These are phyloP conservation scores for Sinopyrophorus schimmeli DNA, from an alignment of 2,888 invertebrate species.

Conservation along the genomic window DNA sequence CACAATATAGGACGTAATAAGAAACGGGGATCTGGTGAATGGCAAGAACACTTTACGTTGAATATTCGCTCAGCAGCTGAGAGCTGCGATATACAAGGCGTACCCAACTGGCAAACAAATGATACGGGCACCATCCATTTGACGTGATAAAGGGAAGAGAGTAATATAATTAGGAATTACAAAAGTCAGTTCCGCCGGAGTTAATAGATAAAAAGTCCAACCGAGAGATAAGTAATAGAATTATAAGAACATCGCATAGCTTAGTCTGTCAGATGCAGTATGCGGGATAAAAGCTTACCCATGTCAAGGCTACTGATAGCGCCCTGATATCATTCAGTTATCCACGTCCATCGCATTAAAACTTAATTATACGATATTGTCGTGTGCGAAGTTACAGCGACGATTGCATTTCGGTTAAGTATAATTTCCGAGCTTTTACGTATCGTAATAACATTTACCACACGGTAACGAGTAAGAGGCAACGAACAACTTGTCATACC, in stretches of 20 bases:
- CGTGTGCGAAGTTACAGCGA: slow-evolving; percentile 28
- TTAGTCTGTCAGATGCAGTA: slow-evolving; percentile 38
- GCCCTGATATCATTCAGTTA: slow-evolving; percentile 29
- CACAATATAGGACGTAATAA: slow-evolving; percentile 23
- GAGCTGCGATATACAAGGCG: slow-evolving; percentile 27
- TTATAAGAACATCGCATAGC: slow-evolving; percentile 49
- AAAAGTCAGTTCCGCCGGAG: slow-evolving; percentile 49
- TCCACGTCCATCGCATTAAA: slow-evolving; percentile 36
- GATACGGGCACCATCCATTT: slow-evolving; percentile 35
- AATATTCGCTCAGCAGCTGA: slow-evolving; percentile 31
- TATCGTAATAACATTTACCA: slow-evolving; percentile 38
- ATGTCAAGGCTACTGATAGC: slow-evolving; percentile 38
- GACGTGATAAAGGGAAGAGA: slow-evolving; percentile 42
- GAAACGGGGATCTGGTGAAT: slow-evolving; percentile 19
- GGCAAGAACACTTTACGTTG: slow-evolving; percentile 27
- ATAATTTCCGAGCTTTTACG: slow-evolving; percentile 39
- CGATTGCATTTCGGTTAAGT: slow-evolving; percentile 30
- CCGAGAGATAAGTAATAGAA: slow-evolving; percentile 53
- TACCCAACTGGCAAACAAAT: slow-evolving; percentile 33
- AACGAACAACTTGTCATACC: slow-evolving; percentile 14
- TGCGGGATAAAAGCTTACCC: slow-evolving; percentile 42
- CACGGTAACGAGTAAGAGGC: slow-evolving; percentile 19
- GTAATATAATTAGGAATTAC: slow-evolving; percentile 52
- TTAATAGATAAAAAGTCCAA: slow-evolving; percentile 54
- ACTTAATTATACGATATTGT: slow-evolving; percentile 43